These are phyloP conservation scores for Triplophysa rosa DNA, from an alignment of 2,113 vertebrate genomes.

Conservation along the genomic window DNA sequence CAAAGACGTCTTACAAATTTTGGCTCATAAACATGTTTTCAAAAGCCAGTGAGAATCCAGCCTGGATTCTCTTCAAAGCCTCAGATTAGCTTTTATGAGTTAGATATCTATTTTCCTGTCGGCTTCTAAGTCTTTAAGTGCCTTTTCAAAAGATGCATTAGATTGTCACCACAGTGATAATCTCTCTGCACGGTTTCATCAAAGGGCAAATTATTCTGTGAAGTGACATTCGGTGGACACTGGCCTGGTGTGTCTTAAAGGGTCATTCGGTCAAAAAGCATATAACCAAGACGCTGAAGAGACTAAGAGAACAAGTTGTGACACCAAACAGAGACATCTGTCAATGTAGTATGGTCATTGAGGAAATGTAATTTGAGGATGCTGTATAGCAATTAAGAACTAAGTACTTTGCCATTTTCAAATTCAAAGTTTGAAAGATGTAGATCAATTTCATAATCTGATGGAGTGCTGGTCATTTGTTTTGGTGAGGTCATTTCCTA, in stretches of 20 bases:
- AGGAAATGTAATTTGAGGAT: neutral
- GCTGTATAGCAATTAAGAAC: neutral
- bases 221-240: conserved; percentile 12
- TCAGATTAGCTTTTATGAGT: conserved; percentile 43
- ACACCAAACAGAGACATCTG: neutral
- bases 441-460: neutral
- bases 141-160: conserved; percentile 23
- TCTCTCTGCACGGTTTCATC: conserved; percentile 1
- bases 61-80: conserved; percentile 6
- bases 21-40: conserved; percentile 36
- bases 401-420: neutral
- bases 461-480: neutral
- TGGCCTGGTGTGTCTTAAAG: conserved; percentile 20
- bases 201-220: neutral
- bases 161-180: conserved; percentile 25
- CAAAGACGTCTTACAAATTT: conserved; percentile 8
- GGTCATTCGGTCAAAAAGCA: neutral
- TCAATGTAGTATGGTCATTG: neutral
- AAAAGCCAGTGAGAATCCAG: conserved; percentile 36
- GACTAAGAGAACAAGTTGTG: neutral
- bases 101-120: conserved; percentile 48
- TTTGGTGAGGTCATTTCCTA: conserved; percentile 36
- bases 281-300: too few species aligned
- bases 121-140: conserved; percentile 44
- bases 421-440: neutral